These are phyloP conservation scores for Leucoraja ocellata DNA, from an alignment of 2,797 vertebrate genomes.

Conservation along the genomic window DNA sequence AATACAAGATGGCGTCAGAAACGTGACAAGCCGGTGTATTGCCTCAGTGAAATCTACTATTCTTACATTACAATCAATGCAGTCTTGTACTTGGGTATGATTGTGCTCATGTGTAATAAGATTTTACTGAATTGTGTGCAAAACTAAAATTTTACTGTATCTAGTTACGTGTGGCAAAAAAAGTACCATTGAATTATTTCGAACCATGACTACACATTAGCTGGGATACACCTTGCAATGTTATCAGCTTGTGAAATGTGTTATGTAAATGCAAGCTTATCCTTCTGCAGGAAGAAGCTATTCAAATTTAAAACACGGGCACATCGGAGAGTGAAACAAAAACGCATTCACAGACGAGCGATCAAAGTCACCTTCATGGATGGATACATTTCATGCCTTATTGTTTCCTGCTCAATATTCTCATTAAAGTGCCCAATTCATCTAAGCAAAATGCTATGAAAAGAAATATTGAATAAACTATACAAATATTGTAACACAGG, in stretches of 20 bases:
- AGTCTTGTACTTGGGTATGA: no score
- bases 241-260: not conserved
- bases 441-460: conserved; percentile 3
- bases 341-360: not conserved
- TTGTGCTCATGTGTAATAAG: no score
- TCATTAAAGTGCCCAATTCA: not conserved
- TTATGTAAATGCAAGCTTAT: not conserved
- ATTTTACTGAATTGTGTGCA: no score
- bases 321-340: not conserved
- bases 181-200: no score
- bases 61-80: no score
- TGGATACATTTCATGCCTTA: not conserved
- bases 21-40: no score
- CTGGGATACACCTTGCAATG: no score
- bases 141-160: no score
- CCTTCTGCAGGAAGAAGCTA: not conserved
- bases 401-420: not conserved
- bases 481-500: not conserved
- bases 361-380: not conserved
- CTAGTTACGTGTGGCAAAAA: no score
- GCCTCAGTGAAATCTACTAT: no score
- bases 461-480: conserved; percentile 22
- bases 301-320: not conserved
- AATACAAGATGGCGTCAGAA: no score
- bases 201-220: no score